Conservation (phyloP, 37 sponge, comb jelly and placozoan genomes). For the Mnemiopsis leidyi region DNA sequence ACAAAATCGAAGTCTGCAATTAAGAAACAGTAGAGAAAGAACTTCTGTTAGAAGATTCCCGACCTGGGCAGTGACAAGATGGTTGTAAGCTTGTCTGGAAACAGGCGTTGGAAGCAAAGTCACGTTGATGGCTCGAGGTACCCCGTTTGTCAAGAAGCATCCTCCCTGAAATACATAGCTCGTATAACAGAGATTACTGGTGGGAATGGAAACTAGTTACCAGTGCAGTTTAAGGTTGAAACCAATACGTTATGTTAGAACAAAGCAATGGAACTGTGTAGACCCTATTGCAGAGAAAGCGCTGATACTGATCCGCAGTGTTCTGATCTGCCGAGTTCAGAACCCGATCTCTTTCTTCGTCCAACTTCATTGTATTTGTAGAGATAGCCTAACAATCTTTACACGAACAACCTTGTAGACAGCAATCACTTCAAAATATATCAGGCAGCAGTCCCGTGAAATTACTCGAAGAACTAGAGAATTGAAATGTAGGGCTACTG, state of each 20-base stretch:
- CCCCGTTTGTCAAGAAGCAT: not conserved
- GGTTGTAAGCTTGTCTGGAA: not conserved
- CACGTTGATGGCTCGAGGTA: not conserved
- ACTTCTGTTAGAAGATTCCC: too few species aligned
- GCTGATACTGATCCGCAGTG: not conserved
- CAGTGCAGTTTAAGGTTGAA: too few species aligned
- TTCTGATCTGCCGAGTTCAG: not conserved
- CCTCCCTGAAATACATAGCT: not conserved
- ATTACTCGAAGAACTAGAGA: too few species aligned
- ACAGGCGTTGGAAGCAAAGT: conserved; percentile 1
- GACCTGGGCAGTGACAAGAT: not conserved
- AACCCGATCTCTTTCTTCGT: not conserved
- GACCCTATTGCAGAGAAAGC: conserved; percentile 5
- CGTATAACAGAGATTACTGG: not conserved
- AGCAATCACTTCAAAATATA: not conserved
- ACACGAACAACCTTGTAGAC: not conserved
- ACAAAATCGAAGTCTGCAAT: too few species aligned
- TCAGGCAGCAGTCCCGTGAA: too few species aligned
- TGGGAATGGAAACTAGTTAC: not conserved
- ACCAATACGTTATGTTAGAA: too few species aligned
- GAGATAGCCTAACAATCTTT: not conserved
- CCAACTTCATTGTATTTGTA: not conserved
- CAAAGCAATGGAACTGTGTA: not conserved
- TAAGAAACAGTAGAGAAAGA: too few species aligned
- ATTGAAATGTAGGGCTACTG: too few species aligned